These are phyloP conservation scores for Petrocephalus sullivani DNA, from an alignment of 2,797 vertebrate genomes.

Conservation along the genomic window DNA sequence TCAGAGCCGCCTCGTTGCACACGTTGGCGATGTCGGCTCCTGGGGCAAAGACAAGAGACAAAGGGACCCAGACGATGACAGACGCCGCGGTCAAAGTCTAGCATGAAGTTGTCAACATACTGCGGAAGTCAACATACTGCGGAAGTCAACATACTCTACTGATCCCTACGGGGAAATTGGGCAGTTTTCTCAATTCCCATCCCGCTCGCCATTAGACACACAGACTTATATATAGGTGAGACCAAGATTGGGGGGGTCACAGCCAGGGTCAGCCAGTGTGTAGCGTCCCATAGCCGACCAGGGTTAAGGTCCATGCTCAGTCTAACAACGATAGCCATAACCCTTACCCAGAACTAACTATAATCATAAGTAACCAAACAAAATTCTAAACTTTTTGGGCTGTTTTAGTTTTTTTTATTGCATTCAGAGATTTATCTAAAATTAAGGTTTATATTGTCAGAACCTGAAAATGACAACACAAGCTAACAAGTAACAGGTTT, in stretches of 20 bases:
- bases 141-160: not conserved
- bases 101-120: not conserved
- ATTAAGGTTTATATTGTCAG: not conserved
- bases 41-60: conserved; percentile 19
- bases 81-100: not conserved
- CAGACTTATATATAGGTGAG: not conserved
- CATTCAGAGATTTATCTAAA: not conserved
- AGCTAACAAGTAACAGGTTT: not conserved
- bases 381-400: not conserved
- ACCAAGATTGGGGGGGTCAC: not conserved
- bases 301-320: not conserved
- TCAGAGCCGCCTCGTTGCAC: conserved; percentile 71
- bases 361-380: not conserved
- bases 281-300: not conserved
- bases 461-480: not conserved
- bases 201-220: not conserved
- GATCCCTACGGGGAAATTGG: not conserved
- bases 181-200: not conserved
- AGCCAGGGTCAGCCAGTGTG: not conserved
- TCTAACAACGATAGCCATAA: not conserved
- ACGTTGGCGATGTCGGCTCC: conserved; percentile 61
- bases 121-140: not conserved
- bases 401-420: not conserved
- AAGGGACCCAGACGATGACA: not conserved
- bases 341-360: not conserved